A percentile compares a stretch with the other conserved stretches of the same genome.
These are phyloP conservation scores for Centrocercus urophasianus DNA, from an alignment of 2,113 vertebrate species.

Conservation along the genomic window DNA sequence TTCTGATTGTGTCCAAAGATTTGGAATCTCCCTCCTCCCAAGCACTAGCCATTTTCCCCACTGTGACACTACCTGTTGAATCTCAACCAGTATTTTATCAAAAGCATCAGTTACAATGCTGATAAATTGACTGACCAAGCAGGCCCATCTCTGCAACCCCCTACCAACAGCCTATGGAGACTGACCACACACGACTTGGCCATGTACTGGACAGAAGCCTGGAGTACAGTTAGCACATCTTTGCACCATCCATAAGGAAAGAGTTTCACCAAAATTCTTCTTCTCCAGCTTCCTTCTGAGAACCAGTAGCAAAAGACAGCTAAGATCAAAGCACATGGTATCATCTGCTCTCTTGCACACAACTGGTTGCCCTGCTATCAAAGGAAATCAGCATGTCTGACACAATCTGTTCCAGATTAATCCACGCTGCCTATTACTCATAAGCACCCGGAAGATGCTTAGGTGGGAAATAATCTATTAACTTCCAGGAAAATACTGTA, in stretches of 20 bases:
- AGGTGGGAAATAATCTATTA: slow-evolving; percentile 16
- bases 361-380: background rate
- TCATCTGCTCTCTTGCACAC: background rate
- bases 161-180: background rate
- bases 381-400: background rate
- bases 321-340: background rate
- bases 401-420: background rate
- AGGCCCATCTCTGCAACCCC: background rate
- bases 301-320: background rate
- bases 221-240: background rate
- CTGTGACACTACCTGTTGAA: background rate
- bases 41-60: background rate
- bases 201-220: background rate
- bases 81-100: background rate
- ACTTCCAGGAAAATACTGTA: background rate
- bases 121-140: background rate
- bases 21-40: background rate
- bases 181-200: background rate
- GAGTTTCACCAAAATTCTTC: background rate
- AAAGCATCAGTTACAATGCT: background rate
- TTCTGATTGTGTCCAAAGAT: background rate
- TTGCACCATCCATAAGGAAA: background rate
- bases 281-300: background rate
- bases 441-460: background rate
- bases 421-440: background rate